These are phyloP conservation scores for Eueides isabella DNA, from an alignment of 1,140 invertebrate species.

Conservation along the genomic window DNA sequence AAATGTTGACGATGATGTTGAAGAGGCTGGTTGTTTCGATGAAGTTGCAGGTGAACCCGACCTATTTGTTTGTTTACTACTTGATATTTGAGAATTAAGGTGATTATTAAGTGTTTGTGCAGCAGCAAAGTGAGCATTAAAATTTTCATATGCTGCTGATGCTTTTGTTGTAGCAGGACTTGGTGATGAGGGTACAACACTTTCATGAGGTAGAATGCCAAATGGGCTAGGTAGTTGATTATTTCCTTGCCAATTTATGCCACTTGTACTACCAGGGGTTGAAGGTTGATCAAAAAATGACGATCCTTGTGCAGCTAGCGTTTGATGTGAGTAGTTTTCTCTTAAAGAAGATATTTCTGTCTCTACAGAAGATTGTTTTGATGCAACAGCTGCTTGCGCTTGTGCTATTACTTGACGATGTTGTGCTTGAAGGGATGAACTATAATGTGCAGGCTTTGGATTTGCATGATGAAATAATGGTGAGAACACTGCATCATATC, in stretches of 20 bases:
- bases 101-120: conserved; percentile 85
- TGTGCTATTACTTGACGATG: conserved; percentile 83
- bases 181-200: conserved; percentile 86
- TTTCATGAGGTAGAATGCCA: conserved; percentile 90
- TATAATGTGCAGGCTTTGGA: conserved; percentile 85
- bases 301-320: conserved; percentile 78
- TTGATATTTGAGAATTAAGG: conserved; percentile 84
- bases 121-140: conserved; percentile 86
- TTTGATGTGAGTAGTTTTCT: conserved; percentile 84
- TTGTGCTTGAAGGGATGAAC: conserved; percentile 83
- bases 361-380: conserved; percentile 83
- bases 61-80: conserved; percentile 79
- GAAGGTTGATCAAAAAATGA: conserved; percentile 86
- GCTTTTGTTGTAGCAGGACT: conserved; percentile 83
- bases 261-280: conserved; percentile 80
- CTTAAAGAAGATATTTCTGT: conserved; percentile 83
- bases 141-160: conserved; percentile 84
- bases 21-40: conserved; percentile 82
- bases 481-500: conserved; percentile 88
- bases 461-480: conserved; percentile 88
- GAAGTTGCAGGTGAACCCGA: conserved; percentile 83
- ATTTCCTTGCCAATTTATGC: conserved; percentile 86
- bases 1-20: conserved; percentile 83
- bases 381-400: conserved; percentile 79
- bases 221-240: conserved; percentile 87